Percentiles rank a stretch among this genome's conserved stretches.
These are phyloP conservation scores for Ptilonorhynchus violaceus DNA, from an alignment of 2,113 vertebrate genomes.

Conservation along the genomic window DNA sequence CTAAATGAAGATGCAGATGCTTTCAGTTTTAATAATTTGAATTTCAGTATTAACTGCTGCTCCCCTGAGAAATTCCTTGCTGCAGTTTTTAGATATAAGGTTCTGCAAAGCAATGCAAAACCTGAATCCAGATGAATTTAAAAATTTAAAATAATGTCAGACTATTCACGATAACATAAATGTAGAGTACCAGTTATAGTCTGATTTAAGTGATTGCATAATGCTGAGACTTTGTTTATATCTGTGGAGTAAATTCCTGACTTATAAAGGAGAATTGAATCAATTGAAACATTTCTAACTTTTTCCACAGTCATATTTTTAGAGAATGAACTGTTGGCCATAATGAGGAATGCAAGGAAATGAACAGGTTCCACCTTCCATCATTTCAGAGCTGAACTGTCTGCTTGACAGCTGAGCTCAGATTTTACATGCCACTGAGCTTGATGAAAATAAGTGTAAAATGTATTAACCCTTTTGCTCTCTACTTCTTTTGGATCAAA, in stretches of 20 bases:
- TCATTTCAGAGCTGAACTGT: background rate
- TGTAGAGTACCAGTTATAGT: background rate
- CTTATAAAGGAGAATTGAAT: conserved; percentile 13
- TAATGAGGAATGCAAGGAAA: background rate
- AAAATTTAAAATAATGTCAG: background rate
- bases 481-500: background rate
- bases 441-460: background rate
- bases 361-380: background rate
- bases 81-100: background rate
- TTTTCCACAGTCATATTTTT: conserved; percentile 20
- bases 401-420: background rate
- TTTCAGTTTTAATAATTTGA: background rate
- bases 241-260: background rate
- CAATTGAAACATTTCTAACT: background rate
- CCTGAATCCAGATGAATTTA: background rate
- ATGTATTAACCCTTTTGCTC: background rate
- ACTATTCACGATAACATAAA: background rate
- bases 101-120: background rate
- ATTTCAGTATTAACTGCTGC: background rate
- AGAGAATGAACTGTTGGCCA: background rate
- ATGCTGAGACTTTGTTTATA: background rate
- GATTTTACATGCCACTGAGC: background rate
- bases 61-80: background rate
- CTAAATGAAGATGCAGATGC: background rate
- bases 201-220: background rate